Percentiles rank a stretch among this genome's conserved stretches.
phyloP scores from a whole-genome alignment of 2,888 invertebrate genomes.

The Ectobius pallidus region DNA sequence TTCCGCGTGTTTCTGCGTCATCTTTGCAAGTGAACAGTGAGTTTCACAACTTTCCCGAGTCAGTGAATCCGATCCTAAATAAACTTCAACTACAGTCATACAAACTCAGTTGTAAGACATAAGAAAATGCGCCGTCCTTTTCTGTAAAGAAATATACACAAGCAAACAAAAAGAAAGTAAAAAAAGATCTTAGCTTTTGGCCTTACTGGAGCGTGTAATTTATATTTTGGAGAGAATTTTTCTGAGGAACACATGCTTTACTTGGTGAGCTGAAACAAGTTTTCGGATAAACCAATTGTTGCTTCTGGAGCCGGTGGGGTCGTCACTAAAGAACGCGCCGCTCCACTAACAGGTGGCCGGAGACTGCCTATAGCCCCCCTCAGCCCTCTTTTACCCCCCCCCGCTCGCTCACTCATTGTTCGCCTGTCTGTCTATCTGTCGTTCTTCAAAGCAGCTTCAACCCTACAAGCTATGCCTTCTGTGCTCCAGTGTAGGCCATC shows the following conservation, averaged over 20 bases:
- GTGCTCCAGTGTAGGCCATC: constrained; percentile 33
- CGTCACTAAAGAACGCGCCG: constrained; percentile 6
- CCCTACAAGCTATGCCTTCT: constrained; percentile 8
- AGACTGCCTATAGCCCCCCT: constrained; percentile 1
- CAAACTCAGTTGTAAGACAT: neutral
- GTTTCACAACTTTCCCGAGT: constrained; percentile 3
- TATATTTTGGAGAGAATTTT: neutral
- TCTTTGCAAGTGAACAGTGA: neutral
- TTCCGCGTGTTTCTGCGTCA: too few species aligned
- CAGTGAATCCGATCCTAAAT: constrained; percentile 26
- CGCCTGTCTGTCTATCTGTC: neutral
- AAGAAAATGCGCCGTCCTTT: constrained; percentile 24
- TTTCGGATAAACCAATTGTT: constrained; percentile 38
- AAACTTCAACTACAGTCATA: neutral
- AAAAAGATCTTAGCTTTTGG: constrained; percentile 14
- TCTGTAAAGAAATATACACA: neutral
- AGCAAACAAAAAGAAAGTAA: neutral
- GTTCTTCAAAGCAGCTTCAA: too few species aligned
- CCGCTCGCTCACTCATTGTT: too few species aligned
- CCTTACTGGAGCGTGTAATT: constrained; percentile 31
- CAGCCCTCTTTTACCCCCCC: constrained; percentile 17
- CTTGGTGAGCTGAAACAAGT: neutral
- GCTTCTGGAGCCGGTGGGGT: constrained; percentile 25
- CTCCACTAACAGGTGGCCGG: constrained; percentile 40
- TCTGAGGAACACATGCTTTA: neutral